Base-by-base conservation (phyloP, 2,888 invertebrate genomes). In the Lasioglossum pauxillum region DNA sequence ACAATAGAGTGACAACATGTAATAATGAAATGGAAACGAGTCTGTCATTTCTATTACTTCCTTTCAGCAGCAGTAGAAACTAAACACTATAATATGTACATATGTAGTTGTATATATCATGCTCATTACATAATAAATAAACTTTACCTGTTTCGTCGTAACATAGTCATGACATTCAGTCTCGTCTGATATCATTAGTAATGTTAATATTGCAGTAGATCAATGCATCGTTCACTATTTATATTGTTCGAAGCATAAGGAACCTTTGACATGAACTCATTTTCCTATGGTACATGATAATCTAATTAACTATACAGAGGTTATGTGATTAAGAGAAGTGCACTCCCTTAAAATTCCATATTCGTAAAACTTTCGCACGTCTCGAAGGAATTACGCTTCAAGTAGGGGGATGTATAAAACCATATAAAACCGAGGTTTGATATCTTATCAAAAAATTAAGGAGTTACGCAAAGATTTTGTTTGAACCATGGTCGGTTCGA, bases 61-160 rank as follows among this genome's bases (percentile, higher is more conserved):
- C 31, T 64, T 31, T 10, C 38, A 35, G 44, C 4, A 31, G 69
- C 31, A 69, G 67, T 49, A 77, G 14, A 16, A 69, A 69, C 69
- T 73, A 64, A 73, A 80, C 12, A 2, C 19, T 31, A 31, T 31
- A 31, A 35, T 35, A 5, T 31, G 31, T 31, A 31, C 31, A 31
- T 19, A 16, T 5, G 14, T 67, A 69, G 38, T 19, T 57, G 46
- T 23, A 49, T 8, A 75, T 27, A 38, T 35, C 2, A 46, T 12
- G 19, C 35, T 16, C 31, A 74, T 79, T 69, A 44, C 41, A 41
- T 69, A 84, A 82, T 38, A 14, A 31, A 1, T 16, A 19, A 27
- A 64, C 14, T 72, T 88, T 84, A 90, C 90, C 90, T 90, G 64
- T 90, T 90, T 79, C 90, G 87, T n/a, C 89, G 90, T 75, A 90